Evolutionary conservation across 30 jellyfish, hydroid and myxozoan species (phyloP).

Genomic region (Hydractinia symbiolongicarpus): DNA sequence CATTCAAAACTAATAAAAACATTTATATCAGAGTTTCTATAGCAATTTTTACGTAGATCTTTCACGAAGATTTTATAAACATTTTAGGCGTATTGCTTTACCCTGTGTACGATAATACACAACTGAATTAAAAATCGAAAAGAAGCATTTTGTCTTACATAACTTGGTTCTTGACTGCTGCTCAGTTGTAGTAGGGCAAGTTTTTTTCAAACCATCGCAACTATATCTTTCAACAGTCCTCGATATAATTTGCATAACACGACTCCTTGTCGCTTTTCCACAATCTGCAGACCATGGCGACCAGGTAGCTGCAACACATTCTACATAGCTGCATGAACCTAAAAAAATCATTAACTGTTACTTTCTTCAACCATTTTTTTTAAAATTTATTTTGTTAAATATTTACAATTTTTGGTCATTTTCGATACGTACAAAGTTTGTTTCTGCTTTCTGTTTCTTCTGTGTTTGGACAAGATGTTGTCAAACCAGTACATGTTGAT

Average conservation of each 20-base stretch:
- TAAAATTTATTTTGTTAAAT: too few relatives aligned
- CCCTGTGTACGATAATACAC: too few relatives aligned
- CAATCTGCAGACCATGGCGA: conserved; percentile 1
- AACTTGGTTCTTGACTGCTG: conserved; percentile 4
- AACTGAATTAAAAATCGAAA: too few relatives aligned
- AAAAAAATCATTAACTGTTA: background rate
- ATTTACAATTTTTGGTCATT: too few relatives aligned
- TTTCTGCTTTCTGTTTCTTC: conserved; percentile 45
- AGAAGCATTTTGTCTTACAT: background rate
- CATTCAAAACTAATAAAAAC: too few relatives aligned
- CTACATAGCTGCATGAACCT: conserved; percentile 37
- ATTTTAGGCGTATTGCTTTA: too few relatives aligned
- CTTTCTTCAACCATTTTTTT: too few relatives aligned
- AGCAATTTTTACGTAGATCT: too few relatives aligned
- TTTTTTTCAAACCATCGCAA: background rate
- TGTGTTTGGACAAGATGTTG: conserved; percentile 30
- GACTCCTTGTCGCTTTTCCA: conserved; percentile 33
- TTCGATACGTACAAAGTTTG: conserved; percentile 26
- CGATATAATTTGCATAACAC: conserved; percentile 16
- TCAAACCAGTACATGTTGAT: conserved; percentile 33
- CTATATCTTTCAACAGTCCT: background rate
- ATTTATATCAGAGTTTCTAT: too few relatives aligned
- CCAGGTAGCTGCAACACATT: conserved; percentile 16
- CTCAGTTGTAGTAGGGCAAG: conserved; percentile 6
- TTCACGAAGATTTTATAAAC: too few relatives aligned